A percentile compares a stretch with the other conserved stretches of the same genome.
These are phyloP conservation scores for Cheirogaleus major DNA, from an alignment of 2,797 vertebrate genomes.

Conservation along the genomic window DNA sequence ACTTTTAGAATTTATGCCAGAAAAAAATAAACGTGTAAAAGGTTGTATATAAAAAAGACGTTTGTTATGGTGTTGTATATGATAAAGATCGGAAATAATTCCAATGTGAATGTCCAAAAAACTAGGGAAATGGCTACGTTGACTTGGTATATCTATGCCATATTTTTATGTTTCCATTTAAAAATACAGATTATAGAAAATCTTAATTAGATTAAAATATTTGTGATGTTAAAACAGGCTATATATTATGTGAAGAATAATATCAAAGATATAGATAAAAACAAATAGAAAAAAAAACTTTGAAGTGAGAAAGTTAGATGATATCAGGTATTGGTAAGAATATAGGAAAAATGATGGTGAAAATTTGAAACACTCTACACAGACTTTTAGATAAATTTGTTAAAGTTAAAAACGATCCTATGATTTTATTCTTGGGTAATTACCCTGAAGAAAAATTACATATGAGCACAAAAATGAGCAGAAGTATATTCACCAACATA, in stretches of 20 bases:
- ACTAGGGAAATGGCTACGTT: neutral
- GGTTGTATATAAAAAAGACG: neutral
- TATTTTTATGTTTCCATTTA: neutral
- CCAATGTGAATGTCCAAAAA: neutral
- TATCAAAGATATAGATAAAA: neutral
- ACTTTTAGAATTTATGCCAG: neutral
- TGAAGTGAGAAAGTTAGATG: neutral
- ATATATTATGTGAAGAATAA: neutral
- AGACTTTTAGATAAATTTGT: neutral
- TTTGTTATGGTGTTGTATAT: neutral
- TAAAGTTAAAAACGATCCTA: neutral
- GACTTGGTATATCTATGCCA: neutral
- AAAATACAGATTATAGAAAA: neutral
- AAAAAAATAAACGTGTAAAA: neutral
- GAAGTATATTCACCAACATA: neutral
- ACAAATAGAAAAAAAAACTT: neutral
- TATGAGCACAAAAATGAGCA: neutral
- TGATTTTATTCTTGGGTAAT: neutral
- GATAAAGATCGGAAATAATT: neutral
- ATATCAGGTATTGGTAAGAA: neutral
- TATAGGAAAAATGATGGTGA: neutral
- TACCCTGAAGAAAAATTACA: neutral
- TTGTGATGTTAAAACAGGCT: neutral
- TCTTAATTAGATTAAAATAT: constrained; percentile 5
- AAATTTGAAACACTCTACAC: neutral